These are phyloP conservation scores for Hesperophylax magnus DNA, from an alignment of 1,140 invertebrate species.

Conservation along the genomic window DNA sequence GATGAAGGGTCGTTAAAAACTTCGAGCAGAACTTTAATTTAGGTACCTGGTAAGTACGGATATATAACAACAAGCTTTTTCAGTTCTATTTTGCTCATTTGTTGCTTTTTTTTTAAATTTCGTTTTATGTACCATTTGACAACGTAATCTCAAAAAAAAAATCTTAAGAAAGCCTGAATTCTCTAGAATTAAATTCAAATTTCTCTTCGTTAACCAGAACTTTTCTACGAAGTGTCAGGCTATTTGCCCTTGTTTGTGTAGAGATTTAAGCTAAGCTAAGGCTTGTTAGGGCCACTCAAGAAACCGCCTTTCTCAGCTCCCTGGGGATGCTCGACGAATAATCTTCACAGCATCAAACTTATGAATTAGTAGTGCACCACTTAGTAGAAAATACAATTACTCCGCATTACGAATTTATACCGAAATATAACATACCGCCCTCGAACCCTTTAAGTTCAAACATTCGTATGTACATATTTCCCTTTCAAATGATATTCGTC, in stretches of 20 bases:
- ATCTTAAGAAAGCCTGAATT: not conserved
- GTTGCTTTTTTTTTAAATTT: not conserved
- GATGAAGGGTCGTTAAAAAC: no score
- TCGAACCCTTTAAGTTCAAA: no score
- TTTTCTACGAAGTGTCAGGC: constrained; percentile 4
- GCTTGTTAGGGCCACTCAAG: constrained; percentile 20
- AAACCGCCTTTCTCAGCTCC: constrained; percentile 18
- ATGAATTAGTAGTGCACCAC: not conserved
- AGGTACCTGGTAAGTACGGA: no score
- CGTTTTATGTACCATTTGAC: not conserved
- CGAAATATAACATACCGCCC: no score
- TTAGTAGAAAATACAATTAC: no score
- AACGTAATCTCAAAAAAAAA: not conserved
- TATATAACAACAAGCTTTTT: no score
- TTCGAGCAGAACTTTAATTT: no score
- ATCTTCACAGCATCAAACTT: not conserved
- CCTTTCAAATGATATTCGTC: no score
- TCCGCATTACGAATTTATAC: no score
- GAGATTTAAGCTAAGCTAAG: constrained; percentile 14
- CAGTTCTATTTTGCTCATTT: no score
- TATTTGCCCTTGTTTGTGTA: constrained; percentile 11
- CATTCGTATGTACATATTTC: no score
- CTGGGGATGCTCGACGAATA: not conserved
- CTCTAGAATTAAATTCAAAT: not conserved
- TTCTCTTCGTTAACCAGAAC: not conserved